Percentiles rank a stretch among this genome's conserved stretches.
Conservation (phyloP, 1,140 invertebrate genomes). For the Geopemphigus sp. region DNA sequence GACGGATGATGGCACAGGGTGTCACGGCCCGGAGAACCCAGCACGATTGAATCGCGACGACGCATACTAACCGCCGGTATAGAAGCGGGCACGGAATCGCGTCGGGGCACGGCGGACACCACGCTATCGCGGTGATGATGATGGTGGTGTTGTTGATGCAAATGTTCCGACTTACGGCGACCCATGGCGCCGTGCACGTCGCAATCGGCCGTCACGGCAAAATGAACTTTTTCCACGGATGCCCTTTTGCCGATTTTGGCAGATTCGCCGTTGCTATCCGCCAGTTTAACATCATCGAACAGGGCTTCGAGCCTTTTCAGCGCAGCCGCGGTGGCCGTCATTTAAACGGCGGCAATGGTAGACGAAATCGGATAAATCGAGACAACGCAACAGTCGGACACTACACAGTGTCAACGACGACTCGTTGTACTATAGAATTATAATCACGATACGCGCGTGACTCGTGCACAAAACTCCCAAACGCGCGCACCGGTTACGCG, state of each 20-base stretch:
- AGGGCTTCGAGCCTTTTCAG: slow-evolving; percentile 70
- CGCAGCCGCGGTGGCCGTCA: slow-evolving; percentile 58
- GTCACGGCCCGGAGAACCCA: slow-evolving; percentile 51
- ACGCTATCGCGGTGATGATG: slow-evolving; percentile 54
- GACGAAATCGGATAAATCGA: not conserved
- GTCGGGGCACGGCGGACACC: slow-evolving; percentile 53
- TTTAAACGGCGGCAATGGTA: slow-evolving; percentile 11
- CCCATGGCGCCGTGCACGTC: slow-evolving; percentile 66
- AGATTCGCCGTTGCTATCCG: not conserved
- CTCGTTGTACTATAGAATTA: no score
- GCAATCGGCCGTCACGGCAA: slow-evolving; percentile 58
- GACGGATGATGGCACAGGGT: slow-evolving; percentile 60
- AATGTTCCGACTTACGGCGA: slow-evolving; percentile 60
- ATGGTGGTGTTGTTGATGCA: slow-evolving; percentile 52
- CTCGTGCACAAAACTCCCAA: no score
- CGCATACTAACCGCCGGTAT: slow-evolving; percentile 52
- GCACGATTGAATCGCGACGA: slow-evolving; percentile 57
- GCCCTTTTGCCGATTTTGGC: slow-evolving; percentile 49
- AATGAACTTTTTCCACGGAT: slow-evolving; percentile 50
- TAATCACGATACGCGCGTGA: no score
- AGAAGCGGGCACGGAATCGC: slow-evolving; percentile 57
- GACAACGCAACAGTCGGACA: not conserved
- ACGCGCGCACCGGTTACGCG: slow-evolving; percentile 16
- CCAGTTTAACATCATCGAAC: slow-evolving; percentile 65
- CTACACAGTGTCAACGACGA: no score